Conservation (phyloP, 2,113 vertebrate genomes). For the Podarcis raffonei region DNA sequence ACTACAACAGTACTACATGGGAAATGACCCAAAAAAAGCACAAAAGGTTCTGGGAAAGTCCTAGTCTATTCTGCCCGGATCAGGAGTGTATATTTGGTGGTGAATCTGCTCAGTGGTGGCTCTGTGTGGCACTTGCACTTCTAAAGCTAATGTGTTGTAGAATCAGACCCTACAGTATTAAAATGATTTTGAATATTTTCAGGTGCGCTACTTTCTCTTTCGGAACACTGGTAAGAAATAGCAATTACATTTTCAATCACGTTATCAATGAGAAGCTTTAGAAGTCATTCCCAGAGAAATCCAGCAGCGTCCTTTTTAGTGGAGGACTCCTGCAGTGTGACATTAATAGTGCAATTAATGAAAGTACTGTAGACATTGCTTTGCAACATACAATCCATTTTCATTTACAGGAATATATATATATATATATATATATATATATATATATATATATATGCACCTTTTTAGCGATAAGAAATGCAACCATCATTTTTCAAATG, state of each 20-base stretch:
- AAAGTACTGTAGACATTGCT: slow-evolving; percentile 13
- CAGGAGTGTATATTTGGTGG: background rate
- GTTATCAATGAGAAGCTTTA: slow-evolving; percentile 3
- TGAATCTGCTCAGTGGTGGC: background rate
- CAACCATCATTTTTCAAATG: slow-evolving; percentile 15
- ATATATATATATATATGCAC: background rate
- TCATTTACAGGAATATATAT: background rate
- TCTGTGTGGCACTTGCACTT: background rate
- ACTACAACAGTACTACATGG: background rate
- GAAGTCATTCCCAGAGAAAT: background rate
- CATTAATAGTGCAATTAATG: slow-evolving; percentile 51
- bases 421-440: background rate
- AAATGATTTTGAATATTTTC: background rate
- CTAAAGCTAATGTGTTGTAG: background rate
- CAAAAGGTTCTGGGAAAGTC: background rate
- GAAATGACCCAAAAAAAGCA: background rate
- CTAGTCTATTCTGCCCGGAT: background rate
- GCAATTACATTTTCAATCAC: slow-evolving; percentile 7
- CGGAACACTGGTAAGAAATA: background rate
- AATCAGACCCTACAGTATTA: background rate
- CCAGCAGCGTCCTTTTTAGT: background rate
- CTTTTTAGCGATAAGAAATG: accelerated
- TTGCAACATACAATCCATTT: background rate
- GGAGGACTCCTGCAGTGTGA: background rate
- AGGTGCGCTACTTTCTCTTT: background rate